Percentiles rank a stretch among this genome's conserved stretches.
phyloP scores from a whole-genome alignment of 2,797 vertebrate species.

The Ceyx erithaca region DNA sequence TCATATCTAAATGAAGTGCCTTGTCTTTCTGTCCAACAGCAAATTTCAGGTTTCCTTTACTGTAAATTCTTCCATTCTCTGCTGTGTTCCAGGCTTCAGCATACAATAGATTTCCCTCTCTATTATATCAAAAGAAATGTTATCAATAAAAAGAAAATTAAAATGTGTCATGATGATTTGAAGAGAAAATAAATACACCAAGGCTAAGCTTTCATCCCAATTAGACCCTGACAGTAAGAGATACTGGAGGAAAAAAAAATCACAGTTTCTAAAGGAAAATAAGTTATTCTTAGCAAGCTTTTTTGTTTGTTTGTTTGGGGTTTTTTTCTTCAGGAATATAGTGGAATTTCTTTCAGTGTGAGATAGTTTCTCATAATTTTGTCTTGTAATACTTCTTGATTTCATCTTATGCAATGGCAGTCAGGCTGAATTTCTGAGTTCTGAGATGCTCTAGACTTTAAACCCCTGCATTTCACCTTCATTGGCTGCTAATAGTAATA shows the following conservation, averaged over 20 bases:
- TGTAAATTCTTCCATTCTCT: background rate
- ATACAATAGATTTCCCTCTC: background rate
- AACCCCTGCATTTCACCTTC: background rate
- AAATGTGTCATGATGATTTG: background rate
- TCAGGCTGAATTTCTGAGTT: background rate
- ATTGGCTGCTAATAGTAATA: background rate
- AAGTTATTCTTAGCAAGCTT: background rate
- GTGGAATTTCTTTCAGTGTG: background rate
- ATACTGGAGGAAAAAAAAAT: background rate
- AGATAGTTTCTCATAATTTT: background rate
- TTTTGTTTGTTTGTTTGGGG: background rate
- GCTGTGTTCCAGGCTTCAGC: background rate
- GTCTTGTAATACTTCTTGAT: background rate
- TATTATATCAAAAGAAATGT: background rate
- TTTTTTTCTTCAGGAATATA: background rate
- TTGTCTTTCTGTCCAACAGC: background rate
- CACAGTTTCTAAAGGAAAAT: background rate
- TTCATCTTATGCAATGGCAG: background rate
- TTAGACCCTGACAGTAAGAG: background rate
- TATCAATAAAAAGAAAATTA: constrained; percentile 39
- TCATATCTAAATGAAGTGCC: background rate
- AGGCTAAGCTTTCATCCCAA: background rate
- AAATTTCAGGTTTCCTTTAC: background rate
- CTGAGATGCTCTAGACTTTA: background rate
- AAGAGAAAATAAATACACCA: background rate